Evolutionary conservation across 1,140 invertebrate species (phyloP).

Genomic region (Venustaconcha ellipsiformis): DNA sequence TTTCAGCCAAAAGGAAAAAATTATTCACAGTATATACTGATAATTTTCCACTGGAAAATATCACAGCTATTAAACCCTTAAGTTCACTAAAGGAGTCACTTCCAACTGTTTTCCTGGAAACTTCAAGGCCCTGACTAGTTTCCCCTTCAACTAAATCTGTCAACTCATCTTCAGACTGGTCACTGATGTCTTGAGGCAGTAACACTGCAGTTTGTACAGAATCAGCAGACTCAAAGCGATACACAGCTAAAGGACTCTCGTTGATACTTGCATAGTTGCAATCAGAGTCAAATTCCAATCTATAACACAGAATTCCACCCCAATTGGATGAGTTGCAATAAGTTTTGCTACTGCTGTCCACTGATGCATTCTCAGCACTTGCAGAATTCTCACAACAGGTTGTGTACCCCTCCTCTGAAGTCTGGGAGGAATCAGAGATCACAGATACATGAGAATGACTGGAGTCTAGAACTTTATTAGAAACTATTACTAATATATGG

Average conservation of each 20-base stretch:
- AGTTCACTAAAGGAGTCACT: neutral
- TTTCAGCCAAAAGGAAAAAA: conserved; percentile 54
- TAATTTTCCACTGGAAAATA: conserved; percentile 58
- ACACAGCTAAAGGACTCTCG: conserved; percentile 51
- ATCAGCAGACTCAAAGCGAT: conserved; percentile 35
- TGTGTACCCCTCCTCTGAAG: conserved; percentile 3
- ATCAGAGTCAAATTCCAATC: conserved; percentile 47
- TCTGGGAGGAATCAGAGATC: neutral
- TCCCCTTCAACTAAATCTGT: too few relatives aligned
- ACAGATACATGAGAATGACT: conserved; percentile 2
- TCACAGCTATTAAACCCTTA: conserved; percentile 61
- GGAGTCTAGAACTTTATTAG: conserved; percentile 26
- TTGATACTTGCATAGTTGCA: conserved; percentile 55
- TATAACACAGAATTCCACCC: conserved; percentile 68
- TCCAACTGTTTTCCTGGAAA: neutral
- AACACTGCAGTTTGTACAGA: conserved; percentile 49
- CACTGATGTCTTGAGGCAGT: conserved; percentile 57
- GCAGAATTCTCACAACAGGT: neutral
- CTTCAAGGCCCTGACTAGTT: too few relatives aligned
- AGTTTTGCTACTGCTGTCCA: conserved; percentile 20
- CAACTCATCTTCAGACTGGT: conserved; percentile 50
- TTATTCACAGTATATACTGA: conserved; percentile 58
- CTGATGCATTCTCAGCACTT: neutral
- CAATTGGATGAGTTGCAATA: conserved; percentile 3
- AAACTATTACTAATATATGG: conserved; percentile 60